Evolutionary conservation across 2,888 invertebrate species (phyloP).

Genomic region (Eucriotettix oculatus): DNA sequence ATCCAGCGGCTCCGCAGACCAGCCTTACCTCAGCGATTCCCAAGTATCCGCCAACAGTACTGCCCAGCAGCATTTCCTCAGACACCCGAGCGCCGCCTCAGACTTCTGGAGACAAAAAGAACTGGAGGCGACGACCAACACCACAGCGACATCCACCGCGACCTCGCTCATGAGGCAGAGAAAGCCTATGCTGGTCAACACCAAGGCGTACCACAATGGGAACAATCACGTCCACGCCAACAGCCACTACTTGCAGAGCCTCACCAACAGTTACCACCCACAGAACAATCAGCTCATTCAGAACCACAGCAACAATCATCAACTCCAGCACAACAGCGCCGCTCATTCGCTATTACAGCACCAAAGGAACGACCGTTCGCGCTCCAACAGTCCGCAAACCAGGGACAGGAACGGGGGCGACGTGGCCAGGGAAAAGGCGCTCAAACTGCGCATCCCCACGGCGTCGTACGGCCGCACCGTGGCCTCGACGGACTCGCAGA

Average conservation of each 20-base stretch:
- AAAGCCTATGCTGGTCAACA: not conserved
- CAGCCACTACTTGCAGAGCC: too few species aligned
- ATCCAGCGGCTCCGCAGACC: slow-evolving; percentile 10
- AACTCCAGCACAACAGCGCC: too few species aligned
- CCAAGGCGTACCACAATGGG: not conserved
- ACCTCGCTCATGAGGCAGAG: not conserved
- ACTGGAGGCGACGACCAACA: slow-evolving; percentile 5
- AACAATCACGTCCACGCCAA: too few species aligned
- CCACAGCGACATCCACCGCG: not conserved
- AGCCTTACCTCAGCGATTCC: slow-evolving; percentile 34
- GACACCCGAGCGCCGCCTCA: slow-evolving; percentile 9
- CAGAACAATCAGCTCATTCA: too few species aligned
- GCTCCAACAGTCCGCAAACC: slow-evolving; percentile 10
- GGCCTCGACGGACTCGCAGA: slow-evolving; percentile 8
- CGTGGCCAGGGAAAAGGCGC: slow-evolving; percentile 1
- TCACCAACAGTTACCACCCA: too few species aligned
- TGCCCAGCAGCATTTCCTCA: slow-evolving; percentile 10
- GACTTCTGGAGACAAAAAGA: slow-evolving; percentile 19
- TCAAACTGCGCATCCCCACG: slow-evolving; percentile 5
- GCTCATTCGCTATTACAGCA: not conserved
- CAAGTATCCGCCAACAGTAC: slow-evolving; percentile 22
- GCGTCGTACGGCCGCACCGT: slow-evolving; percentile 3
- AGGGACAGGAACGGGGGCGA: not conserved
- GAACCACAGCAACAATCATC: too few species aligned
- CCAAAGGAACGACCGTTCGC: slow-evolving; percentile 6